Percentiles rank a stretch among this genome's conserved stretches.
Evolutionary conservation across 2,797 vertebrate genomes (phyloP).

Genomic region (Galago senegalensis): DNA sequence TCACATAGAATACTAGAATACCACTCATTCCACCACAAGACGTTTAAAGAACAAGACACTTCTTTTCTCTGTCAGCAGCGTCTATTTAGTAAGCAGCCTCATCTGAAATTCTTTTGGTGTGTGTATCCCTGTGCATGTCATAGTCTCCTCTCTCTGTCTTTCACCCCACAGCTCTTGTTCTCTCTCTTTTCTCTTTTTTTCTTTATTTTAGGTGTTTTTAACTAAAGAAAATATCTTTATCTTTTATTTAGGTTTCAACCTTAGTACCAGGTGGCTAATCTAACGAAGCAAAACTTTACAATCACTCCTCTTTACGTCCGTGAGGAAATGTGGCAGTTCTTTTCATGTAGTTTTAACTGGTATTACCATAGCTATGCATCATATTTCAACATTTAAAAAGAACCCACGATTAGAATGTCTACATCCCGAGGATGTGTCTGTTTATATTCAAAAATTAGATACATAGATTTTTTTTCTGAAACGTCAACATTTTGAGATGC

Average conservation of each 20-base stretch:
- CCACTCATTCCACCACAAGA: background rate
- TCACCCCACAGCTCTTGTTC: background rate
- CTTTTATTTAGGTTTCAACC: background rate
- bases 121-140: background rate
- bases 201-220: background rate
- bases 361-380: background rate
- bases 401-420: background rate
- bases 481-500: slow-evolving; percentile 26
- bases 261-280: background rate
- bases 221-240: background rate
- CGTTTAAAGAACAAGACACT: background rate
- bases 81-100: background rate
- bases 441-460: slow-evolving; percentile 53
- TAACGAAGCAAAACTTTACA: background rate
- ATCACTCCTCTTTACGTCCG: background rate
- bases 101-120: background rate
- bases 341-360: background rate
- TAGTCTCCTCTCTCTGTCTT: background rate
- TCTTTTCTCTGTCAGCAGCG: background rate
- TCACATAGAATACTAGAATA: background rate
- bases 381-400: slow-evolving; percentile 12
- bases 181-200: background rate
- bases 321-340: background rate
- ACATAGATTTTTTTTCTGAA: slow-evolving; percentile 47
- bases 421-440: background rate